A percentile compares a stretch with the other conserved stretches of the same genome.
These are phyloP conservation scores for Reticulitermes lucifugus DNA, from an alignment of 2,888 invertebrate species.

Conservation along the genomic window DNA sequence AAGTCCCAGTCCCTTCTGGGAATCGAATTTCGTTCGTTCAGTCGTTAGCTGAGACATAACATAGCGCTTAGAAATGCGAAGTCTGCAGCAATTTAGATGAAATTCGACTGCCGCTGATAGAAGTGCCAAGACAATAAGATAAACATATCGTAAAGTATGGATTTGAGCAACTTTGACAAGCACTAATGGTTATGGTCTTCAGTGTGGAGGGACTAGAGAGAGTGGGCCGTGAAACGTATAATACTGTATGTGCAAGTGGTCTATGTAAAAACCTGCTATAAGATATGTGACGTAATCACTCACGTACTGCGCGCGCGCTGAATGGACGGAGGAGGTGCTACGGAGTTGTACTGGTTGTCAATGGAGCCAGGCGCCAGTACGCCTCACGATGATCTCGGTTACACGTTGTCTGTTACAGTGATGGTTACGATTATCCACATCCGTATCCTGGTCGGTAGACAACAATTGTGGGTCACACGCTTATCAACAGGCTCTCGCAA, in stretches of 20 bases:
- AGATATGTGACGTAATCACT: not conserved
- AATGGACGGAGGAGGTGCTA: not conserved
- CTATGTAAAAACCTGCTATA: not conserved
- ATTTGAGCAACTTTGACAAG: not conserved
- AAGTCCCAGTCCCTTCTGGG: too few relatives aligned
- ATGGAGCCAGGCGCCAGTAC: constrained; percentile 28
- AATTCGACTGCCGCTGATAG: too few relatives aligned
- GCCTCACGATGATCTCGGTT: not conserved
- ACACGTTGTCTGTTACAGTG: not conserved
- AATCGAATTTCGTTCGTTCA: too few relatives aligned
- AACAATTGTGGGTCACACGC: not conserved
- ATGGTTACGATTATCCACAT: not conserved
- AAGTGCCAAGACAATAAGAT: not conserved
- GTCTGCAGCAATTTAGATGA: too few relatives aligned
- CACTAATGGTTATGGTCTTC: not conserved
- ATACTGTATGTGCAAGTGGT: not conserved
- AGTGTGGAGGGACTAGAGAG: not conserved
- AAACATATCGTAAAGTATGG: not conserved
- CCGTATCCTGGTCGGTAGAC: not conserved
- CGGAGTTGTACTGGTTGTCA: constrained; percentile 15
- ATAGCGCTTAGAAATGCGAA: too few relatives aligned
- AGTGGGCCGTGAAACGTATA: not conserved
- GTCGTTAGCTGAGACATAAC: too few relatives aligned
- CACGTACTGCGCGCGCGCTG: not conserved
- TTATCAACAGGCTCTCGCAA: not conserved